Conservation (phyloP, 1,140 invertebrate genomes). For the Calephelis virginiensis region DNA sequence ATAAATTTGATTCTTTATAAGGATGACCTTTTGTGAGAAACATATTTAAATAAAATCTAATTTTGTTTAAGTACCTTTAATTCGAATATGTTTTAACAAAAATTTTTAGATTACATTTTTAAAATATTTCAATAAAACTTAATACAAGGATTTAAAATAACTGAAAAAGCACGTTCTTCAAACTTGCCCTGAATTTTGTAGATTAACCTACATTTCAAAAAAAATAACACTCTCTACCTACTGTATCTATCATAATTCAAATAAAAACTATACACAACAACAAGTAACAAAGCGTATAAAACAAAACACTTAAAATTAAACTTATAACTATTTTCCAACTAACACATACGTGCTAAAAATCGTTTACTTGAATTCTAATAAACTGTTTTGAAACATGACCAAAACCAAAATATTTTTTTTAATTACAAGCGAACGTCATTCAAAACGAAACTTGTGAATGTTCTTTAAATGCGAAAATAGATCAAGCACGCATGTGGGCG, state of each 20-base stretch:
- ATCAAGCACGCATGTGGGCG: not conserved
- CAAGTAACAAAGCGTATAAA: conserved; percentile 13
- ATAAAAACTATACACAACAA: conserved; percentile 8
- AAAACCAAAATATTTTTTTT: too few species aligned
- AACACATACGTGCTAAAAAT: not conserved
- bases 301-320: conserved; percentile 6
- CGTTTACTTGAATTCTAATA: too few species aligned
- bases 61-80: too few species aligned
- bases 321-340: not conserved
- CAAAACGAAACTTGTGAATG: not conserved
- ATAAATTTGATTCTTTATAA: too few species aligned
- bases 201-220: not conserved
- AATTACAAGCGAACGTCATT: not conserved
- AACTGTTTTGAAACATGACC: too few species aligned
- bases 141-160: too few species aligned
- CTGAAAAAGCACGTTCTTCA: too few species aligned
- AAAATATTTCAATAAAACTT: too few species aligned
- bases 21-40: too few species aligned
- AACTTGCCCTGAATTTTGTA: not conserved
- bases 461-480: conserved; percentile 13
- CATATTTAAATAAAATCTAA: too few species aligned
- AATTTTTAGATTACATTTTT: too few species aligned
- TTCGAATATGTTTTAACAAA: too few species aligned
- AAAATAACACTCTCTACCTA: not conserved
- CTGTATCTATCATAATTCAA: not conserved